These are phyloP conservation scores for Palythoa grandiflora DNA, from an alignment of 92 coral and sea anemone genomes.

Conservation along the genomic window DNA sequence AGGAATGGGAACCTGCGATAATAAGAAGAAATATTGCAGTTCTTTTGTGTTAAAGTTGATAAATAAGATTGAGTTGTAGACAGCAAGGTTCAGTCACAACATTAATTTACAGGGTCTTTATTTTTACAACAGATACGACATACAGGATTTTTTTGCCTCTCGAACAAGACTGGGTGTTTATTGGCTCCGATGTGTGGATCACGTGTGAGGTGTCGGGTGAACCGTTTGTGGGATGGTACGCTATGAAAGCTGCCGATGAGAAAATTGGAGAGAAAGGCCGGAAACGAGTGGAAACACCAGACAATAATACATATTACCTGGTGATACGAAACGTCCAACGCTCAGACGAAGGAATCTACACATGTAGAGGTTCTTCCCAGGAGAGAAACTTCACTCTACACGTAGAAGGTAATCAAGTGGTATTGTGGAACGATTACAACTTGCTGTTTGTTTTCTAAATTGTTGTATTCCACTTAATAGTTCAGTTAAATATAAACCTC, in stretches of 20 bases:
- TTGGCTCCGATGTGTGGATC: conserved; percentile 19
- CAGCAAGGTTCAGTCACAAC: too few species aligned
- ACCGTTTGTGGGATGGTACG: conserved; percentile 24
- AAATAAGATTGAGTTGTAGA: too few species aligned
- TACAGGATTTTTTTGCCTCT: not conserved
- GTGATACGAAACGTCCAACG: not conserved
- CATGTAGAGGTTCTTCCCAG: conserved; percentile 3
- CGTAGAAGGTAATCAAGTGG: not conserved
- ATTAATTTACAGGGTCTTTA: too few species aligned
- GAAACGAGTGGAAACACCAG: not conserved
- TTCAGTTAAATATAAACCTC: too few species aligned
- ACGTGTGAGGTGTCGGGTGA: conserved; percentile 11
- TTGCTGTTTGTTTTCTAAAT: too few species aligned
- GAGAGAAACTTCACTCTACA: conserved; percentile 21
- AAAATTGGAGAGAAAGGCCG: not conserved
- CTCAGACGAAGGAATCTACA: conserved; percentile 13
- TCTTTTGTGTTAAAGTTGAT: too few species aligned
- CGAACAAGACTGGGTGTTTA: not conserved
- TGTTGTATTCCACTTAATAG: too few species aligned
- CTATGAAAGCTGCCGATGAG: not conserved
- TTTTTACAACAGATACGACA: not conserved
- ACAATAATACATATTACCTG: not conserved
- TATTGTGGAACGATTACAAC: not conserved
- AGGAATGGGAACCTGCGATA: too few species aligned
- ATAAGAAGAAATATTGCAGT: too few species aligned